These are phyloP conservation scores for Dasypus novemcinctus DNA, from an alignment of 2,113 vertebrate species.

Conservation along the genomic window DNA sequence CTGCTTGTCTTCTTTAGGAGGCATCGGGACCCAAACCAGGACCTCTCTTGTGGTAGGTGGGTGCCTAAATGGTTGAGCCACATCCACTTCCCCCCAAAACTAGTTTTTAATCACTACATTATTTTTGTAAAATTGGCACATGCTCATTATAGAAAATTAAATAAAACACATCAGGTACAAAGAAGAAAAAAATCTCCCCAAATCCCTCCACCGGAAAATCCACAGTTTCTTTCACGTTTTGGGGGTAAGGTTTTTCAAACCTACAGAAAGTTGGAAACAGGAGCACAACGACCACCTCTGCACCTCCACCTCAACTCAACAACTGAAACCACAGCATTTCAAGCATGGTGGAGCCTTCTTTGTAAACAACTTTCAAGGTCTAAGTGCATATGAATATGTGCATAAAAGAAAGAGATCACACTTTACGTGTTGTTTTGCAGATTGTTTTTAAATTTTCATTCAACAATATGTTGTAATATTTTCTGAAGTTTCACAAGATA, in stretches of 20 bases:
- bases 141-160: background rate
- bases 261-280: background rate
- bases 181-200: background rate
- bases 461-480: background rate
- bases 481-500: background rate
- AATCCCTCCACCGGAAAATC: background rate
- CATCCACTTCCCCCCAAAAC: background rate
- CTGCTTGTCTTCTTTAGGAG: too few species aligned
- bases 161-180: background rate
- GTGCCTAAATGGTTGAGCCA: too few species aligned
- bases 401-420: background rate
- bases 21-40: too few species aligned
- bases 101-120: background rate
- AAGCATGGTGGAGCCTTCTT: background rate
- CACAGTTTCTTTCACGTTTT: conserved; percentile 13
- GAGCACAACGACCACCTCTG: background rate
- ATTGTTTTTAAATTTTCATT: background rate
- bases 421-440: background rate
- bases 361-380: background rate
- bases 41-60: too few species aligned
- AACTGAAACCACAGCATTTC: background rate
- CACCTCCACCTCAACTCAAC: background rate
- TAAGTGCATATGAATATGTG: background rate
- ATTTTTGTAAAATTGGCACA: background rate
- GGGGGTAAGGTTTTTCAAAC: background rate